Base-by-base conservation (phyloP, 2,113 vertebrate genomes). In the Brachyistius frenatus region DNA sequence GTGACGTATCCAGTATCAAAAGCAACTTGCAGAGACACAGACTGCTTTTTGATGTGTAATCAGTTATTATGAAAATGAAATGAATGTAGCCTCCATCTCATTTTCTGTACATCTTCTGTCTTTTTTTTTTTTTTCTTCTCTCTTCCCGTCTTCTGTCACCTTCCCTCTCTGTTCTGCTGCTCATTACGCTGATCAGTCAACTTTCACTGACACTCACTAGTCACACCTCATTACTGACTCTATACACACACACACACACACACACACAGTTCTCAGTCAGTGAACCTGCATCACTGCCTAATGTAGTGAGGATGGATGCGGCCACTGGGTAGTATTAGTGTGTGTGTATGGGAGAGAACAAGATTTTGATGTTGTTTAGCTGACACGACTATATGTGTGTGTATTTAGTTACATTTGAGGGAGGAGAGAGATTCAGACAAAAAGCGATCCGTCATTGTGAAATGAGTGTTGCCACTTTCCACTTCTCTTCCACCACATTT, bases 131-230 rank as follows among this genome's bases (percentile, higher is more conserved):
- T 23, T 23, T 23, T 23, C 1, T 23, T 63, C 76, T 32, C 47
- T 73, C 31, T 13, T 65, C 83, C 9, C 10, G 30, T 66, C 64
- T 61, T 11, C 46, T 55, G n/a, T 66, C 30, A 81, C 16, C 65
- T 62, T 55, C 16, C 62, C 60, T 63, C 50, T 47, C 23, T 68
- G 50, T 84, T 72, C 67, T 36, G 60, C 68, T 56, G 69, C 87
- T 91, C 89, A 85, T 91, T 93, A 92, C 15, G 10, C 73, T 87
- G 86, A 92, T 92, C 86, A 91, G 81, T 90, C 91, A 91, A 65
- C 75, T 82, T 71, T 64, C 78, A 82, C 81, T 87, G 86, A 89
- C 84, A 53, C 72, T 50, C 80, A 77, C 70, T 64, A 73, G 89
- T 91, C 86, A 86, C 86, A 87, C 88, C 86, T 90, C 87, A 90